Evolutionary conservation across 2,797 vertebrate species (phyloP).

Genomic region (Falco peregrinus): DNA sequence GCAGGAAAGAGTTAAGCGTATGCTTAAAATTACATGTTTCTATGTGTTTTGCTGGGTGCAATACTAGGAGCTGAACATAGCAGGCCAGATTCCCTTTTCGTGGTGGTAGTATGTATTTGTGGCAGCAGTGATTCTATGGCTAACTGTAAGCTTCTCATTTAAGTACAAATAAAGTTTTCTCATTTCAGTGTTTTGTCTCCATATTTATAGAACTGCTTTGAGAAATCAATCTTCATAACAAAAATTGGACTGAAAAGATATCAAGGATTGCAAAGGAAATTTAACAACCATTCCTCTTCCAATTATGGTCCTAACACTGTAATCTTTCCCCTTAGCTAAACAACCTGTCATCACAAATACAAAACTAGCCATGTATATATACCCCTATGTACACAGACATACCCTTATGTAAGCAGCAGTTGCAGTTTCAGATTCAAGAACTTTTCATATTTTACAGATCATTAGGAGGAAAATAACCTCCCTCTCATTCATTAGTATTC

Average conservation of each 20-base stretch:
- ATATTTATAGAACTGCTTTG: neutral
- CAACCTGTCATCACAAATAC: neutral
- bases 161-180: neutral
- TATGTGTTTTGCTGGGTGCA: neutral
- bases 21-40: neutral
- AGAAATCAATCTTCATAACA: neutral
- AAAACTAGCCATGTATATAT: neutral
- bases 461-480: neutral
- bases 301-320: neutral
- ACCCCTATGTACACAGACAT: neutral
- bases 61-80: neutral
- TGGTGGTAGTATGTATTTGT: neutral
- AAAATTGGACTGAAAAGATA: neutral
- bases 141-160: neutral
- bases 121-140: neutral
- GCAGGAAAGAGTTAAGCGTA: slow-evolving; percentile 22
- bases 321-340: neutral
- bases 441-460: neutral
- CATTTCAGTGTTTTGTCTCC: neutral
- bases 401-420: neutral
- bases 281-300: neutral
- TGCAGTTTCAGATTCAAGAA: neutral
- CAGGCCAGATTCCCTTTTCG: neutral
- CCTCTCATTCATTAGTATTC: neutral
- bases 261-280: neutral